Base-by-base conservation (phyloP, 2,888 invertebrate species). In the Tanypteryx hageni region DNA sequence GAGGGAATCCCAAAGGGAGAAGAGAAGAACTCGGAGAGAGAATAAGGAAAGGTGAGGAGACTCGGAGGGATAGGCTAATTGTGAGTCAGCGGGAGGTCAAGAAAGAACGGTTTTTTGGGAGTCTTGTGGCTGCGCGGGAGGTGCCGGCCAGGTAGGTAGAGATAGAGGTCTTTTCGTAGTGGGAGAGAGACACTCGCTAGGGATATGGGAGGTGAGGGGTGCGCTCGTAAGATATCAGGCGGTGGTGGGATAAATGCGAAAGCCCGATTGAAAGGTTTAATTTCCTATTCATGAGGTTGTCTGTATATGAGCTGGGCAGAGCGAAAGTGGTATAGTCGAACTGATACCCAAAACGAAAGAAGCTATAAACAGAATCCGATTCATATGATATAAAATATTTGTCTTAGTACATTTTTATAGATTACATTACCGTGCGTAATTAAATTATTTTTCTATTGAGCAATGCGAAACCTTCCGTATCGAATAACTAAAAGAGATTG, bases 71-170 rank as follows among this genome's bases (percentile, higher is more conserved):
- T 85, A 85, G 61, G 61, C 86, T 86, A 86, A 86, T 86, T 86
- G 61, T 86, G 86, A 86, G 27, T 31, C 86, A 31, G 86, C 86
- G 56, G 86, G 86, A 86, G 86, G 86, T 61, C 61, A 59, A 59
- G 85, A 85, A 57, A 58, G 58, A 44, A 44, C 44, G 56, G 14
- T n/a, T 31, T 59, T 86, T 85, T 57, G 86, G 59, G 22, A 27
- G 22, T 8, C 7, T n/a, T 44, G 18, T 14, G 83, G n/a, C 22
- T 7, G 81, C 8, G 81, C 81, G 14, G 61, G 59, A 22, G 27
- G 58, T 27, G 83, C 44, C 44, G 83, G 83, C 18, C 56, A 83
- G 83, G 44, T 18, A 22, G 8, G 14, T 11, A 56, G 56, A 56
- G 16, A 18, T 16, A 14, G 10, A 16, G 14, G 83, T 16, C 7